Conservation (phyloP, 2,888 invertebrate genomes). For the Atethmia centrago region DNA sequence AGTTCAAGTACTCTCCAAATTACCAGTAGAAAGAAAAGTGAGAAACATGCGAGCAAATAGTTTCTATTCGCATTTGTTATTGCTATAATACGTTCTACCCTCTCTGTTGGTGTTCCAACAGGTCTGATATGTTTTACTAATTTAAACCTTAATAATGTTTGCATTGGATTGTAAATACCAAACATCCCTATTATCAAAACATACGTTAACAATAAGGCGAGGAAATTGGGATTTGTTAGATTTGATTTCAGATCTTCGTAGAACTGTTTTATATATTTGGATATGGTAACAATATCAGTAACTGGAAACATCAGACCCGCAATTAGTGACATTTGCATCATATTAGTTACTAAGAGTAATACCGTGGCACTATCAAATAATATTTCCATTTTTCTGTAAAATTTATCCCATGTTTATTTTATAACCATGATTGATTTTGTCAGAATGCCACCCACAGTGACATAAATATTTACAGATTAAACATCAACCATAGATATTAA, state of each 20-base stretch:
- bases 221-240: not conserved
- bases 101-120: constrained; percentile 68
- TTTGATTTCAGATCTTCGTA: constrained; percentile 50
- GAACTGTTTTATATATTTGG: constrained; percentile 70
- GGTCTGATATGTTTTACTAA: constrained; percentile 50
- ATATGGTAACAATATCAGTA: constrained; percentile 71
- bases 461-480: constrained; percentile 31
- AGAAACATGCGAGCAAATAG: constrained; percentile 79
- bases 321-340: constrained; percentile 78
- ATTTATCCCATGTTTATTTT: constrained; percentile 21
- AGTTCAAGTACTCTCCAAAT: constrained; percentile 78
- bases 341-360: constrained; percentile 70
- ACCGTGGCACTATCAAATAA: constrained; percentile 65
- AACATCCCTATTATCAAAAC: constrained; percentile 64
- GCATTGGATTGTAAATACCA: constrained; percentile 77
- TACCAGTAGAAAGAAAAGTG: constrained; percentile 79
- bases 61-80: constrained; percentile 79
- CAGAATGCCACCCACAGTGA: constrained; percentile 35
- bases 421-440: constrained; percentile 11
- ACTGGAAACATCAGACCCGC: constrained; percentile 74
- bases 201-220: constrained; percentile 60
- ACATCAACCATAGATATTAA: constrained; percentile 39
- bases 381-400: constrained; percentile 56
- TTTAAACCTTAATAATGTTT: constrained; percentile 69
- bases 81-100: constrained; percentile 73